phyloP scores from a whole-genome alignment of 2,888 invertebrate species.

The Fragum fragum region DNA sequence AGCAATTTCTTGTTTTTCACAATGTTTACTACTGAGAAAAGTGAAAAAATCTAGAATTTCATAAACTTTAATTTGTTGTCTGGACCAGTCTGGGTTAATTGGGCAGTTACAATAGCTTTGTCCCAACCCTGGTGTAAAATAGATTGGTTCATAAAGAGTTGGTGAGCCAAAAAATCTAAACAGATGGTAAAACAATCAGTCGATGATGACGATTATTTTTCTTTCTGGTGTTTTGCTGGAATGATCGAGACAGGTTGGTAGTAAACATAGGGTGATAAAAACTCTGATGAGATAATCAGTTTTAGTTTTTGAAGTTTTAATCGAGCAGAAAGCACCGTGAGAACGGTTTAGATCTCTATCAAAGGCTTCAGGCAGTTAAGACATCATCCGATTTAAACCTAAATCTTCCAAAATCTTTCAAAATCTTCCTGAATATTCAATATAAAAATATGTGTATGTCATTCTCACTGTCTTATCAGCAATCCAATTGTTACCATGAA shows the following conservation, averaged over 20 bases:
- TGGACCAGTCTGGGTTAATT: too few species aligned
- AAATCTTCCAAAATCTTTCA: too few species aligned
- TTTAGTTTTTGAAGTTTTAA: slow-evolving; percentile 28
- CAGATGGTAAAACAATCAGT: slow-evolving; percentile 18
- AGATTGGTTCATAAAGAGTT: slow-evolving; percentile 9
- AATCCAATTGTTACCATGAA: too few species aligned
- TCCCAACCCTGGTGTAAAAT: not conserved
- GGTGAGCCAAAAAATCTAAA: slow-evolving; percentile 17
- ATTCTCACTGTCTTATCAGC: too few species aligned
- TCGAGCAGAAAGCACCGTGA: slow-evolving; percentile 24
- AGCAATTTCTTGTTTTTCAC: too few species aligned
- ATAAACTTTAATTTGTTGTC: too few species aligned
- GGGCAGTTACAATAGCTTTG: too few species aligned
- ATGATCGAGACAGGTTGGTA: slow-evolving; percentile 25
- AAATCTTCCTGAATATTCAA: too few species aligned
- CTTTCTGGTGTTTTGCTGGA: slow-evolving; percentile 16
- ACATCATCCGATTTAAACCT: too few species aligned
- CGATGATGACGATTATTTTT: slow-evolving; percentile 14
- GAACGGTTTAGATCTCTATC: slow-evolving; percentile 24
- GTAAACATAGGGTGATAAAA: slow-evolving; percentile 20
- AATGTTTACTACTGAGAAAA: too few species aligned
- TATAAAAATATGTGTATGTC: too few species aligned
- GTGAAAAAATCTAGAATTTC: too few species aligned
- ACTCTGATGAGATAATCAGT: slow-evolving; percentile 28
- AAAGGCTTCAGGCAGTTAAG: not conserved